These are phyloP conservation scores for Acanthis flammea DNA, from an alignment of 2,797 vertebrate genomes.

Conservation along the genomic window DNA sequence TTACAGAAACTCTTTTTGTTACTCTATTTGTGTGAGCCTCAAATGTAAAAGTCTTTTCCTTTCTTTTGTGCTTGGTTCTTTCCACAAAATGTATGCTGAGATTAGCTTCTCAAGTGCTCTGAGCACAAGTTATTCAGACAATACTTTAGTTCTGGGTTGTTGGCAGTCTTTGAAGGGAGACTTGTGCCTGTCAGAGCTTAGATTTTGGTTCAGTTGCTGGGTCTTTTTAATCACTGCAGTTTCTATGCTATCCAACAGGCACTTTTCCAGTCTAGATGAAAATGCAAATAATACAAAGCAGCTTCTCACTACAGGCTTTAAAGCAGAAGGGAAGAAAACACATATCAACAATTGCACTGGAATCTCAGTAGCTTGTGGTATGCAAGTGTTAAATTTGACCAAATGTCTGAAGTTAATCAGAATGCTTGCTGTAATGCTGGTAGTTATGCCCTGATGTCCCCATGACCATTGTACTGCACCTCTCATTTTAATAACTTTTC, in stretches of 20 bases:
- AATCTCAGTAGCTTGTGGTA: neutral
- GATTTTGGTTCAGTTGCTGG: slow-evolving; percentile 29
- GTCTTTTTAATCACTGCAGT: slow-evolving; percentile 30
- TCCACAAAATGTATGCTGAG: neutral
- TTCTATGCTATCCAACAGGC: slow-evolving; percentile 27
- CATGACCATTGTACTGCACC: neutral
- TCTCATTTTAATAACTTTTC: slow-evolving; percentile 22
- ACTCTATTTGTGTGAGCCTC: neutral
- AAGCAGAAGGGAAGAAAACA: neutral
- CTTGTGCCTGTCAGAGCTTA: slow-evolving; percentile 14
- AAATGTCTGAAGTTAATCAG: slow-evolving; percentile 1
- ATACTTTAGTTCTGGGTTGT: slow-evolving; percentile 20
- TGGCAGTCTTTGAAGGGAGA: slow-evolving; percentile 45
- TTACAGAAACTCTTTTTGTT: neutral
- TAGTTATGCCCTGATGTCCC: neutral
- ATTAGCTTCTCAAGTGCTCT: slow-evolving; percentile 19
- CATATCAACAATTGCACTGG: neutral
- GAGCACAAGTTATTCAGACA: slow-evolving; percentile 9
- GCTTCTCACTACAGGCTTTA: slow-evolving; percentile 1
- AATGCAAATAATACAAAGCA: slow-evolving; percentile 51
- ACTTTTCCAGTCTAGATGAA: slow-evolving; percentile 32
- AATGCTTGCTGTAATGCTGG: neutral
- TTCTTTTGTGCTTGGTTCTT: neutral
- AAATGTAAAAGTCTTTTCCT: neutral
- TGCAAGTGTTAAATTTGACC: neutral